Conservation (phyloP, 1,140 invertebrate species). For the Drosophila sucinea region DNA sequence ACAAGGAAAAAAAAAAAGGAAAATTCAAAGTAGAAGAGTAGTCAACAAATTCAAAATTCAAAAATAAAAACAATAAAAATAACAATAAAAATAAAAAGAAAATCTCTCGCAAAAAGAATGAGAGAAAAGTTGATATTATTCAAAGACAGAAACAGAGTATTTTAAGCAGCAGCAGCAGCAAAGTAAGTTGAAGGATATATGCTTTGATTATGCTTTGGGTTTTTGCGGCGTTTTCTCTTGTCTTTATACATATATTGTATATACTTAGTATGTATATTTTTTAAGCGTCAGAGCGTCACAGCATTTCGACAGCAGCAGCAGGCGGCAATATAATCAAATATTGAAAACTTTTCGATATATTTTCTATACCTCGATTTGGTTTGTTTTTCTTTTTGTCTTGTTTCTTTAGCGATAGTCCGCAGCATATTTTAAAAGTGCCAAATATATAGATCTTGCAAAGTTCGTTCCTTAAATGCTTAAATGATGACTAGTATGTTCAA, state of each 20-base stretch:
- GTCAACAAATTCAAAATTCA: neutral
- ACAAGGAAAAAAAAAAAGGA: neutral
- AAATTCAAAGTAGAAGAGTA: neutral
- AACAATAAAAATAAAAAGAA: neutral
- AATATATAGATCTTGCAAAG: slow-evolving; percentile 71
- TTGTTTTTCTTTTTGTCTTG: slow-evolving; percentile 18
- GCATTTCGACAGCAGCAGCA: slow-evolving; percentile 13
- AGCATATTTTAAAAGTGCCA: slow-evolving; percentile 82
- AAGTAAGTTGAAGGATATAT: neutral
- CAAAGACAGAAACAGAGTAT: neutral
- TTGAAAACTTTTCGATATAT: slow-evolving; percentile 14
- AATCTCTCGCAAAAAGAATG: neutral
- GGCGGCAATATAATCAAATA: slow-evolving; percentile 15
- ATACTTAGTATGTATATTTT: neutral
- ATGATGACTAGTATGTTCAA: slow-evolving; percentile 45
- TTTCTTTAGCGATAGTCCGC: slow-evolving; percentile 80
- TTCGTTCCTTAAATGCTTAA: slow-evolving; percentile 51
- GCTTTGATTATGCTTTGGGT: neutral
- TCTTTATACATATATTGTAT: neutral
- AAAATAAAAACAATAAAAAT: neutral
- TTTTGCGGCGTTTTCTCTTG: neutral
- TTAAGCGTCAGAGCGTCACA: slow-evolving; percentile 1
- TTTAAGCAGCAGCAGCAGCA: slow-evolving; percentile 1
- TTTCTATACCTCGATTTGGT: slow-evolving; percentile 3
- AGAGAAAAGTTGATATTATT: neutral